These are phyloP conservation scores for Apocrypta bakeri DNA, from an alignment of 1,140 invertebrate species.

Conservation along the genomic window DNA sequence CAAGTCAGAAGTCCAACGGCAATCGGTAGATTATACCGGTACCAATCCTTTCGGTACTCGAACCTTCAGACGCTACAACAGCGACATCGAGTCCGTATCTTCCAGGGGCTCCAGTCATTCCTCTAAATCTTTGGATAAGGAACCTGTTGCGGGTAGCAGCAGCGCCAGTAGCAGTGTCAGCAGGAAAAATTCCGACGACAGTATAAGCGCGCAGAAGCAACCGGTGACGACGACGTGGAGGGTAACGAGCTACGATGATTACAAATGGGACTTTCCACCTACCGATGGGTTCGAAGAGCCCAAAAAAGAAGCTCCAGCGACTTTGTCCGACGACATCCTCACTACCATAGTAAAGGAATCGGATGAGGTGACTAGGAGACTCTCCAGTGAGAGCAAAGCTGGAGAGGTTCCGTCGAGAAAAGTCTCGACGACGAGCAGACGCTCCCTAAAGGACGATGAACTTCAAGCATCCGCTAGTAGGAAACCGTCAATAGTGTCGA, in stretches of 20 bases:
- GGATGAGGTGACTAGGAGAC: background rate
- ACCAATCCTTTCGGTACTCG: background rate
- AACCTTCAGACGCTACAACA: constrained; percentile 32
- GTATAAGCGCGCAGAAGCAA: background rate
- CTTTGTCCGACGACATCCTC: constrained; percentile 18
- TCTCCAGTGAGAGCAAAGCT: background rate
- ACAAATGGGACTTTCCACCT: constrained; percentile 39
- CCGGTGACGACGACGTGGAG: background rate
- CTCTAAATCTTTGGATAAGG: constrained; percentile 29
- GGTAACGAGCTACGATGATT: constrained; percentile 5
- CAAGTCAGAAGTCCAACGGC: constrained; percentile 5
- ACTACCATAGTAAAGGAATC: constrained; percentile 18
- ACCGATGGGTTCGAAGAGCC: background rate
- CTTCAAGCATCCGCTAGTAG: background rate
- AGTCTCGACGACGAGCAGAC: background rate
- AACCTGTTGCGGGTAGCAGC: background rate
- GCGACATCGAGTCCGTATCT: constrained; percentile 47
- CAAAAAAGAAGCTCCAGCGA: background rate
- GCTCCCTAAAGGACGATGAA: background rate
- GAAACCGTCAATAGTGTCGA: constrained; percentile 47
- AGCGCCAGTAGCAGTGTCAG: constrained; percentile 19
- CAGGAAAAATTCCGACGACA: constrained; percentile 35
- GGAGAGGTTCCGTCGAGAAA: no score
- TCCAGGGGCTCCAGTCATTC: constrained; percentile 41
- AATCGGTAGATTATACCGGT: background rate